Evolutionary conservation across 2,113 vertebrate species (phyloP).

Genomic region (Nipponia nippon): DNA sequence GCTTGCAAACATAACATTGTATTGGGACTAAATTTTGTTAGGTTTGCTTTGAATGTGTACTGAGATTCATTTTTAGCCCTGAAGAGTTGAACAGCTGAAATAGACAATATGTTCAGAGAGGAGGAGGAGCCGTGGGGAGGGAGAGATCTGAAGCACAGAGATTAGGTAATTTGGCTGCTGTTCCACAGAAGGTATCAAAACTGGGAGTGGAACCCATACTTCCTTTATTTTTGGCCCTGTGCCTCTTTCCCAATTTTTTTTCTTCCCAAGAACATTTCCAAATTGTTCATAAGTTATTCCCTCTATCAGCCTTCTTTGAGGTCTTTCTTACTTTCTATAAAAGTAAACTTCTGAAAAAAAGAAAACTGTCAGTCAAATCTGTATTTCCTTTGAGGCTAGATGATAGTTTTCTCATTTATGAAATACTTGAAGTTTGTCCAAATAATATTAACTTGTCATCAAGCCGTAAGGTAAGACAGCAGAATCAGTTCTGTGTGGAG

Average conservation of each 20-base stretch:
- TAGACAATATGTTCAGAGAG: neutral
- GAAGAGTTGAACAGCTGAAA: neutral
- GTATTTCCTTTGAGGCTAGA: neutral
- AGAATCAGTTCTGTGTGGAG: neutral
- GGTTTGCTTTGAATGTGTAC: neutral
- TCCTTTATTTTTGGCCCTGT: neutral
- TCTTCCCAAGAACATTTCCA: neutral
- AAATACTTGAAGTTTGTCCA: neutral
- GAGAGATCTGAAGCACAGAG: neutral
- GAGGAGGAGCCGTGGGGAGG: neutral
- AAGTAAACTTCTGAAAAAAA: neutral
- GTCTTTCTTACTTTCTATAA: neutral
- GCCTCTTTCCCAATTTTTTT: neutral
- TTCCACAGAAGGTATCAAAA: neutral
- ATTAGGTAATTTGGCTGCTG: neutral
- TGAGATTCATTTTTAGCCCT: neutral
- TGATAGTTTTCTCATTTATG: neutral
- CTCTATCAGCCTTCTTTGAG: neutral
- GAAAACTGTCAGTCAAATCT: neutral
- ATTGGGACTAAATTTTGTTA: neutral
- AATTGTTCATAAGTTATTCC: neutral
- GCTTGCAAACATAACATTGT: accelerated
- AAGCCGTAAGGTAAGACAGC: neutral
- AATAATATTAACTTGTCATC: neutral
- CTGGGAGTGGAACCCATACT: neutral